A percentile compares a stretch with the other conserved stretches of the same genome.
phyloP scores from a whole-genome alignment of 2,888 invertebrate genomes.

The Ichneumon xanthorius region DNA sequence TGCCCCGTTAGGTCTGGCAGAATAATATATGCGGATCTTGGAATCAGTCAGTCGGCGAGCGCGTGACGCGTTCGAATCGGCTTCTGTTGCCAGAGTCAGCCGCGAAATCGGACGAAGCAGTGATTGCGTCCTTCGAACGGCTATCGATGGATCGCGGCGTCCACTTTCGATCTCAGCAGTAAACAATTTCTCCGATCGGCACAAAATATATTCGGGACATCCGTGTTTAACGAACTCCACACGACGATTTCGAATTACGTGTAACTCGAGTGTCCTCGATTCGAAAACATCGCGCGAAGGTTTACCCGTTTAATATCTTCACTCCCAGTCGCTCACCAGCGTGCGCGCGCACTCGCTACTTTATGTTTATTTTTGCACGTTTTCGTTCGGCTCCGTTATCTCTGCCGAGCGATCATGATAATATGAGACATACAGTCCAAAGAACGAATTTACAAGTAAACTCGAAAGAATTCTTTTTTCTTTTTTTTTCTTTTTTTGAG shows the following conservation, averaged over 20 bases:
- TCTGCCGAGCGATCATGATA: slow-evolving; percentile 9
- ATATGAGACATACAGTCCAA: slow-evolving; percentile 9
- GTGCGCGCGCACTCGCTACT: neutral
- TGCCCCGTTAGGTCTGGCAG: neutral
- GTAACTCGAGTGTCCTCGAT: neutral
- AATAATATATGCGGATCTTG: slow-evolving; percentile 3
- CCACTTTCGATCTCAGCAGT: neutral
- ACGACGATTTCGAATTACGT: neutral
- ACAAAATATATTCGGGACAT: neutral
- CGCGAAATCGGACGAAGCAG: neutral
- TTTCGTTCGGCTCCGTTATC: slow-evolving; percentile 17
- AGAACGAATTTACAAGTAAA: slow-evolving; percentile 6
- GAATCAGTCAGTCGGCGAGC: neutral
- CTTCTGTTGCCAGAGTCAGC: neutral
- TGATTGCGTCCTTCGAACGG: slow-evolving; percentile 1
- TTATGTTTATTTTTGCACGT: slow-evolving; percentile 3
- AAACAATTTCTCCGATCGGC: neutral
- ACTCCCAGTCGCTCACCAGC: neutral
- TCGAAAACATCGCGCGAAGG: neutral
- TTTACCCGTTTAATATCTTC: neutral
- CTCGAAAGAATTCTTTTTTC: neutral
- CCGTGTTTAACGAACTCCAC: neutral
- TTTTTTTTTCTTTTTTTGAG: neutral
- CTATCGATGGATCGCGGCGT: neutral
- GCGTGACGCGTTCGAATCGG: slow-evolving; percentile 16